phyloP scores from a whole-genome alignment of 2,888 invertebrate genomes.

The Lochmaea capreae region DNA sequence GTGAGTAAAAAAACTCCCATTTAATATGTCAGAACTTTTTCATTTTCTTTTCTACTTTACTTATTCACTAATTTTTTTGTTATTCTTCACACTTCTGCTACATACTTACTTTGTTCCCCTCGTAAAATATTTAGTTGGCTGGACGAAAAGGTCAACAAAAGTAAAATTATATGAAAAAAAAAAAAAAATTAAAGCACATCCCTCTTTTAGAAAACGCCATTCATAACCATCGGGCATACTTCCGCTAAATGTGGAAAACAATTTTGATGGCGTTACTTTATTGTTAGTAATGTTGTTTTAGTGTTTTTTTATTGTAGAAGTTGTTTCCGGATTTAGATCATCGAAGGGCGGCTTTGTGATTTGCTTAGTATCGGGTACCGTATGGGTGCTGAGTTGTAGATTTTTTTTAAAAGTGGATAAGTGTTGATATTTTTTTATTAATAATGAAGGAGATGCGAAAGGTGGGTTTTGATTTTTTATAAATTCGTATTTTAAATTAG shows the following conservation, averaged over 20 bases:
- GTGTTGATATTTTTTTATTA: not conserved
- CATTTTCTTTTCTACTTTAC: too few species aligned
- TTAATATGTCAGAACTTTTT: too few species aligned
- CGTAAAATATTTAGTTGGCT: conserved; percentile 16
- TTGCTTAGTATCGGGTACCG: conserved; percentile 3
- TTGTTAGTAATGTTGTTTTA: conserved; percentile 16
- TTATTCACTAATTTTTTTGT: too few species aligned
- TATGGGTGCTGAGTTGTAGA: conserved; percentile 8
- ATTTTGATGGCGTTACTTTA: conserved; percentile 35
- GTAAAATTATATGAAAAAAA: conserved; percentile 28
- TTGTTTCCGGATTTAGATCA: conserved; percentile 24
- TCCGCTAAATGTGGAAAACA: conserved; percentile 43
- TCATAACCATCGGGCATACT: conserved; percentile 46
- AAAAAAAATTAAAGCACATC: conserved; percentile 38
- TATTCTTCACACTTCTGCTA: not conserved
- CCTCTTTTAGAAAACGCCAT: conserved; percentile 46
- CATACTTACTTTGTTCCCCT: not conserved
- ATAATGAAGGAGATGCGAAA: conserved; percentile 20
- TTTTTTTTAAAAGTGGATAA: conserved; percentile 6
- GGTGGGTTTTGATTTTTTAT: not conserved
- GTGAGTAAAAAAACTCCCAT: too few species aligned
- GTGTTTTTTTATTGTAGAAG: not conserved
- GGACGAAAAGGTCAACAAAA: conserved; percentile 34
- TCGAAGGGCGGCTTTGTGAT: conserved; percentile 18
- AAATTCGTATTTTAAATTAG: too few species aligned